Evolutionary conservation across 1,140 invertebrate genomes (phyloP), one percentile per base, ranked within the genome.

Genomic region (Drosophila mayri): DNA sequence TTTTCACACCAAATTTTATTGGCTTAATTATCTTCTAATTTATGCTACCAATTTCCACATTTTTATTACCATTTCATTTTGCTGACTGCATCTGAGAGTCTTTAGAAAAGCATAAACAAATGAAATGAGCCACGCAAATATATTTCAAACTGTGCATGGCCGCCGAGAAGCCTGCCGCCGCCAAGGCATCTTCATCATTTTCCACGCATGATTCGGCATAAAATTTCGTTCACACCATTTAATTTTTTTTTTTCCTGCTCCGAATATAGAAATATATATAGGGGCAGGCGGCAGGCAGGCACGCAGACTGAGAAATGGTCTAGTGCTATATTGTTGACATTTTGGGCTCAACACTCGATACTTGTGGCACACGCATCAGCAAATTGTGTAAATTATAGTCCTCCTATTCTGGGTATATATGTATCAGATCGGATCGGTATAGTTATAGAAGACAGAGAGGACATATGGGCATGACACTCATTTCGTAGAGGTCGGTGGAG

Each of bases 221-320:
- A 90, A 90, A 90, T 90, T 90, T 81, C 78, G 67, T 90, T 90
- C 86, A 90, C 85, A 90, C 85, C 85, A 90, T 90, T 90, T 90
- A 76, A 90, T 85, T 90, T 90, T 62, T 54, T 22, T 54, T 18
- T 25, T 25, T 25, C 18, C 22, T 32, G 63, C 32, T 68, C 63
- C 32, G 30, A 20, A 67, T 67, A 30, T 70, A 67, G 66, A 52
- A 43, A 41, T 25, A 55, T 55, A 66, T 18, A 49, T 60, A 22
- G 28, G 30, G 28, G n/a, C 6, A 22, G 20, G 5, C 12, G 22
- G 22, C 25, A 25, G 25, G 25, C 25, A 5, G 25, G 25, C 25
- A 32, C 9, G 12, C 0, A 8, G 54, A 2, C 18, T 37, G 32
- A 52, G 58, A 20, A 35, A 37, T 47, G 46, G 50, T 22, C 20